Percentiles rank a stretch among this genome's conserved stretches.
Evolutionary conservation across 1,140 invertebrate genomes (phyloP).

Genomic region (Rhynchophorus ferrugineus): DNA sequence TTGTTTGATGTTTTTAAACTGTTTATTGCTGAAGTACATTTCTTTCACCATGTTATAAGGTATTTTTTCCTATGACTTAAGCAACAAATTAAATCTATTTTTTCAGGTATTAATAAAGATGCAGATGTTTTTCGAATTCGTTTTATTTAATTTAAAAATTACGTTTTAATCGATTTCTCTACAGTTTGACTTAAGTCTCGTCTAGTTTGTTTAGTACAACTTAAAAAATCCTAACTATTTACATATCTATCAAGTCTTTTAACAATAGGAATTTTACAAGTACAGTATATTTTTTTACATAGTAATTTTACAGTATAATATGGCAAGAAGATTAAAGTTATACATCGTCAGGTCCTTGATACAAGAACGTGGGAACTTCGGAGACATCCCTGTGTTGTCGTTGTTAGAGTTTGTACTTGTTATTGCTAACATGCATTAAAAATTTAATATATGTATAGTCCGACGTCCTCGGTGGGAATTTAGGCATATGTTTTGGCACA

Average conservation of each 20-base stretch:
- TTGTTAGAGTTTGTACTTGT: not conserved
- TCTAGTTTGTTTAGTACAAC: not conserved
- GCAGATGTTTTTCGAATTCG: no score
- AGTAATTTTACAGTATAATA: constrained; percentile 9
- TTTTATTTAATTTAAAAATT: constrained; percentile 7
- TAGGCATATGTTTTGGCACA: not conserved
- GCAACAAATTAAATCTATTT: no score
- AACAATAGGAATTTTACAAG: constrained; percentile 13
- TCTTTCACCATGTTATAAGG: no score
- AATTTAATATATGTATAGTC: not conserved
- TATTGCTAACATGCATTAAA: not conserved
- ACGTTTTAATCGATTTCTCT: constrained; percentile 1
- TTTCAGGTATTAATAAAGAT: no score
- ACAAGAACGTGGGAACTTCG: constrained; percentile 9
- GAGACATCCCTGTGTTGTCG: not conserved
- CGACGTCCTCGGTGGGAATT: no score
- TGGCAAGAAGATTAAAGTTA: constrained; percentile 13
- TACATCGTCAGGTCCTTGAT: constrained; percentile 5
- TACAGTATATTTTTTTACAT: constrained; percentile 8
- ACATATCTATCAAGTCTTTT: constrained; percentile 13
- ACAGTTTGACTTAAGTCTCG: not conserved
- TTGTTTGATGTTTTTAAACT: no score
- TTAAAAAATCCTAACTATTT: constrained; percentile 1
- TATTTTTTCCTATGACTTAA: no score
- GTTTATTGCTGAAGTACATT: no score